Conservation (phyloP, 2,888 invertebrate genomes). For the Sycophila texana region DNA sequence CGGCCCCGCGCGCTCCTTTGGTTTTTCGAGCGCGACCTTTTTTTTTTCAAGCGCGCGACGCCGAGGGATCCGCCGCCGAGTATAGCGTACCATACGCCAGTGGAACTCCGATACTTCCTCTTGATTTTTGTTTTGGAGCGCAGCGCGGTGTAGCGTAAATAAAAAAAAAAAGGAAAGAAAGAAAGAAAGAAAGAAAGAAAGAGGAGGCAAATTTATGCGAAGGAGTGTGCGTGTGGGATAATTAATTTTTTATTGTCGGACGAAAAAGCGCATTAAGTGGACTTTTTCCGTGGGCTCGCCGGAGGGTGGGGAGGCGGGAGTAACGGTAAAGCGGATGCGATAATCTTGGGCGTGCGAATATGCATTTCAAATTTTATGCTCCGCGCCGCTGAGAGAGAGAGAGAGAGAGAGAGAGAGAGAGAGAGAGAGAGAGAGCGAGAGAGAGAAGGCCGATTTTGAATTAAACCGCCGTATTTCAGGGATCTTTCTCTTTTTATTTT, state of each 20-base stretch:
- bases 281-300: background rate
- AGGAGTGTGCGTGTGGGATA: too few relatives aligned
- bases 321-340: slow-evolving; percentile 17
- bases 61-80: background rate
- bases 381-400: background rate
- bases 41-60: background rate
- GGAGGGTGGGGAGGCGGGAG: background rate
- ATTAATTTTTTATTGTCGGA: background rate
- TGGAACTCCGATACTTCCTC: background rate
- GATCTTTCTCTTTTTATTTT: background rate
- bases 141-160: too few relatives aligned
- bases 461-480: background rate
- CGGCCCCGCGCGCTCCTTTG: slow-evolving; percentile 52
- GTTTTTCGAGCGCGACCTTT: background rate
- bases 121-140: background rate
- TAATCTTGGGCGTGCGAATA: slow-evolving; percentile 14
- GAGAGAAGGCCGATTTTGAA: too few relatives aligned
- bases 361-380: slow-evolving; percentile 5
- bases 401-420: too few relatives aligned
- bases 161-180: background rate
- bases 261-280: slow-evolving; percentile 14
- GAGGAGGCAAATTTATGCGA: too few relatives aligned
- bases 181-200: background rate
- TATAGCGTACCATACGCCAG: background rate
- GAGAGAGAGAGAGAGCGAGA: too few relatives aligned